Conservation (phyloP, 2,888 invertebrate genomes). For the Apotomis betuletana region DNA sequence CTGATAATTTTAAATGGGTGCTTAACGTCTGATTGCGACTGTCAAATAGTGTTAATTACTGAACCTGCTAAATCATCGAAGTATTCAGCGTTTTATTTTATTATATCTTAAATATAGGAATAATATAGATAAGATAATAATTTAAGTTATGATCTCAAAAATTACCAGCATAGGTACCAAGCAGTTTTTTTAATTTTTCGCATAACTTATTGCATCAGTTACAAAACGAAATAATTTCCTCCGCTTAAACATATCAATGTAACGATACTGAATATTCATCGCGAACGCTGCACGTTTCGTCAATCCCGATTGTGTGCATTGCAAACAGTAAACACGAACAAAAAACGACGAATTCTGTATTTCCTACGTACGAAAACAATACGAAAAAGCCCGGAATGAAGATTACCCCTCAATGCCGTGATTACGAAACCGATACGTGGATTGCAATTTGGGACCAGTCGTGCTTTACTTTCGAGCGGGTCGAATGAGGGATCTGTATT, state of each 20-base stretch:
- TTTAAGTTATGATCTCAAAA: no score
- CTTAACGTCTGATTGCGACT: no score
- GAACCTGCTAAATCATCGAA: no score
- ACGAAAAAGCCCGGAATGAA: constrained; percentile 51
- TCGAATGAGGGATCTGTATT: constrained; percentile 22
- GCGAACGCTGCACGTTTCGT: constrained; percentile 51
- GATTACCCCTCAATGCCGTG: constrained; percentile 54
- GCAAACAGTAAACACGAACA: constrained; percentile 59
- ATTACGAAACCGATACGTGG: constrained; percentile 50
- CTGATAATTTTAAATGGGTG: no score
- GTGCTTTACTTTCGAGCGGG: constrained; percentile 27
- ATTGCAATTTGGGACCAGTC: constrained; percentile 36
- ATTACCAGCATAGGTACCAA: background rate
- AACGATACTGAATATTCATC: constrained; percentile 64
- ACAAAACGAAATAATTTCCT: constrained; percentile 37
- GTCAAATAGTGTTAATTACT: no score
- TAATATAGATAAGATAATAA: no score
- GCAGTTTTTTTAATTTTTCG: constrained; percentile 48
- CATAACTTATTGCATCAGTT: constrained; percentile 52
- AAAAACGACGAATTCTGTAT: constrained; percentile 43
- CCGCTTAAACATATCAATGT: constrained; percentile 63
- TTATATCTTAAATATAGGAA: no score
- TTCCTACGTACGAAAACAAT: constrained; percentile 46
- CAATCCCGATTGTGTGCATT: constrained; percentile 57
- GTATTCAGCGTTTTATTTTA: no score